Base-by-base conservation (phyloP, 1,140 invertebrate genomes). In the Lucilia cuprina region DNA sequence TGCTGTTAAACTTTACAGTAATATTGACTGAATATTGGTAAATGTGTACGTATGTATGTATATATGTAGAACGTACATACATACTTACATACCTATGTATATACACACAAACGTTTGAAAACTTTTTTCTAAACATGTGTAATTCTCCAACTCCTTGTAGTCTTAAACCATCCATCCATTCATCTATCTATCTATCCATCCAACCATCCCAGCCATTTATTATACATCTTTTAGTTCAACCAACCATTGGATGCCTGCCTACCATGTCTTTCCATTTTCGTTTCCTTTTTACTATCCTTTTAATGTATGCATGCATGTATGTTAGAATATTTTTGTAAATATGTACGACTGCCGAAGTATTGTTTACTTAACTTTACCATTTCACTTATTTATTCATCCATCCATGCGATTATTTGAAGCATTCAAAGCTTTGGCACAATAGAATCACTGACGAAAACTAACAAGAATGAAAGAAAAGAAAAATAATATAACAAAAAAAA, bases 321-420 rank as follows among this genome's bases (percentile, higher is more conserved):
- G 25, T 30, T 30, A 30, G 25, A 30, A 30, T 30, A 30, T 30
- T 30, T 30, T 30, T 30, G 25, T 30, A 30, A 30, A 3, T 30
- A 30, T 30, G 25, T 30, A 70, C 65, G 55, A n/a, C 12, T 60
- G 55, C 4, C 14, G 5, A 14, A 60, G 55, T 60, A 60, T 60
- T 60, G 55, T 60, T 60, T 60, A 14, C n/a, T n/a, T 17, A 60
- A 60, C 55, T 60, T 60, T 60, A 60, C 55, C 55, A 60, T 60
- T 70, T 70, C 65, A 70, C 65, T 70, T 70, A 21, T 70, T 70
- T 70, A 70, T 70, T 70, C 65, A 70, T 70, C 65, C 65, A 70
- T 70, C 65, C 65, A 70, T 70, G 65, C 65, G 65, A 70, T 19
- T 21, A 70, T 70, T 70, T 70, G 65, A 70, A 70, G 65, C 65